Conservation (phyloP, 2,797 vertebrate species). For the Carcharodon carcharias region DNA sequence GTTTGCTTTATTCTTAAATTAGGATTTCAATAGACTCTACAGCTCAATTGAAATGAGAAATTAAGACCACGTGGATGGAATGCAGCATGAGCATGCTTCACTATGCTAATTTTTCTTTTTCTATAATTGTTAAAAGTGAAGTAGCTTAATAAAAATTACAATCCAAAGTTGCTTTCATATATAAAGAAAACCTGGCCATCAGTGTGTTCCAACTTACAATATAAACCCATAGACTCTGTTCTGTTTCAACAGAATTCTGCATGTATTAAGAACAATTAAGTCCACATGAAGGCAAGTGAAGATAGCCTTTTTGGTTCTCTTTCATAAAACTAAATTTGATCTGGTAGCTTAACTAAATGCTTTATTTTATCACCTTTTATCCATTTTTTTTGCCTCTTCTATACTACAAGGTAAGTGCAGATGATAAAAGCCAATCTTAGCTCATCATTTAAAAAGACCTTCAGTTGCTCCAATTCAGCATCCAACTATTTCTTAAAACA, state of each 20-base stretch:
- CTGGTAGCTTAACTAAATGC: background rate
- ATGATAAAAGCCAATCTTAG: background rate
- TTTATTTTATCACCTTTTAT: background rate
- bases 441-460: background rate
- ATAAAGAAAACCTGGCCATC: background rate
- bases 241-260: background rate
- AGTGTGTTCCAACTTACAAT: background rate
- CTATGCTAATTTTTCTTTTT: background rate
- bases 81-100: background rate
- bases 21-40: background rate
- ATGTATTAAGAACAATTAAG: background rate
- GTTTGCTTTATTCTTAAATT: background rate
- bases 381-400: background rate
- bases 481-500: background rate
- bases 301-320: background rate
- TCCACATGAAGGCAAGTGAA: background rate
- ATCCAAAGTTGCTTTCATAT: background rate
- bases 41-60: background rate
- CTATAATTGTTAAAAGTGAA: background rate
- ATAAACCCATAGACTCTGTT: background rate
- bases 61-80: background rate
- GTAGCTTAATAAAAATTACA: background rate
- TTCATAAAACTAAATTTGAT: background rate
- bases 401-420: background rate
- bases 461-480: background rate